Conservation (phyloP, 2,113 vertebrate genomes). For the Chlamydotis undulata region DNA sequence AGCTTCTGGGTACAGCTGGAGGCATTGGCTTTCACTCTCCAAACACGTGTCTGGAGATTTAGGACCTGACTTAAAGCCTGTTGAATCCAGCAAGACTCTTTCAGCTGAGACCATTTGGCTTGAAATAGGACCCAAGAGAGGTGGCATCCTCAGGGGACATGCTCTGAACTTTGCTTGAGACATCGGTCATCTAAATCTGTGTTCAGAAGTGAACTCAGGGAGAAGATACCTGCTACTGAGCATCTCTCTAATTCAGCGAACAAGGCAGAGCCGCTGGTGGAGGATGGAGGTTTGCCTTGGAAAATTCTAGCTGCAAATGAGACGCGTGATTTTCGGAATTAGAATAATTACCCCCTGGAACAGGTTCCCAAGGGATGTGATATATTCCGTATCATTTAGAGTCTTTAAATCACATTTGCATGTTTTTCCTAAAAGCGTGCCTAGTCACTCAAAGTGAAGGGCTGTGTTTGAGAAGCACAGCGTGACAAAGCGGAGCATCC, state of each 20-base stretch:
- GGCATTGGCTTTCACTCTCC: neutral
- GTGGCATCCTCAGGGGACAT: accelerated
- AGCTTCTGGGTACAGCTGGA: neutral
- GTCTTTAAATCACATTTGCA: constrained; percentile 66
- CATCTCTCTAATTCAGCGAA: neutral
- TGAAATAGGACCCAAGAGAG: neutral
- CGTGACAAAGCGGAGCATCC: neutral
- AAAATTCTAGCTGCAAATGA: constrained; percentile 65
- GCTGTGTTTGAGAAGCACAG: neutral
- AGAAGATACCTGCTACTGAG: neutral
- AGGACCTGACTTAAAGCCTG: neutral
- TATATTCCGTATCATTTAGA: constrained; percentile 60
- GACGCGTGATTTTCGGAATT: constrained; percentile 60
- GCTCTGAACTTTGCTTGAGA: constrained; percentile 1
- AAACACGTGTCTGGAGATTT: neutral
- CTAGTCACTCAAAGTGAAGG: neutral
- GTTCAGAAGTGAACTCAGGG: neutral
- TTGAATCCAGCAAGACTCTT: neutral
- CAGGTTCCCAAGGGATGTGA: constrained; percentile 47
- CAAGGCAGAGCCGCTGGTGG: neutral
- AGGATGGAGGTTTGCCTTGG: constrained; percentile 8
- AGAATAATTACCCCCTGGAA: constrained; percentile 66
- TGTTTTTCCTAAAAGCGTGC: constrained; percentile 29
- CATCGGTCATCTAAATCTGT: neutral
- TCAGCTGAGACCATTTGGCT: neutral